phyloP scores from a whole-genome alignment of 2,113 vertebrate genomes.

The Nesoenas mayeri region DNA sequence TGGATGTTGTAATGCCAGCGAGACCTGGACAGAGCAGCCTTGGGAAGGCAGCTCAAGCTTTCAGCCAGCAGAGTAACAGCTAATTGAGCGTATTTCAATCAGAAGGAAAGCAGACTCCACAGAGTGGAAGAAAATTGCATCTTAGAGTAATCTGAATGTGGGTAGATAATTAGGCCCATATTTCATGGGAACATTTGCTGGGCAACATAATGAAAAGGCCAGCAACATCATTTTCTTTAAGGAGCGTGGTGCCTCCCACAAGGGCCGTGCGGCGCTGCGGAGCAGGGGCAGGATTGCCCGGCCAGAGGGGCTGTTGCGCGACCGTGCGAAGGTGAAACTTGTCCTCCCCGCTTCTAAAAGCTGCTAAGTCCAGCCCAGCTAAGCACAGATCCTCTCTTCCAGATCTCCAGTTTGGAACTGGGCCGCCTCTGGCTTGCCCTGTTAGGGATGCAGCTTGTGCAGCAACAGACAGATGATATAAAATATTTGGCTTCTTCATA shows the following conservation, averaged over 20 bases:
- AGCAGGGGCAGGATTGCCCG: not conserved
- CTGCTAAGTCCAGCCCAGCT: not conserved
- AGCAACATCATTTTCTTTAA: slow-evolving; percentile 55
- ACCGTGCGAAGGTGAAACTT: not conserved
- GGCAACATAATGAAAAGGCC: slow-evolving; percentile 69
- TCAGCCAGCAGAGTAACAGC: slow-evolving; percentile 43
- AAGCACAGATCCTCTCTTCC: not conserved
- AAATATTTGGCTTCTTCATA: not conserved
- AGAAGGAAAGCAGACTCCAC: slow-evolving; percentile 48
- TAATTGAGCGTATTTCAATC: slow-evolving; percentile 68
- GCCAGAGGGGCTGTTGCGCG: not conserved
- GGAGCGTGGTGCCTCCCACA: slow-evolving; percentile 25
- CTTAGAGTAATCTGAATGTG: slow-evolving; percentile 46
- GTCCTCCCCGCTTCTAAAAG: not conserved
- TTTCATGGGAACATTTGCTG: slow-evolving; percentile 67
- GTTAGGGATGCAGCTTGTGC: not conserved
- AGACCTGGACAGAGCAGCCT: not conserved
- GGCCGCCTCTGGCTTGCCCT: not conserved
- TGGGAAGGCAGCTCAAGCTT: not conserved
- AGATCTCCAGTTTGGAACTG: not conserved
- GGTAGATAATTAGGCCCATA: slow-evolving; percentile 67
- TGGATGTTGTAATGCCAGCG: fast-evolving
- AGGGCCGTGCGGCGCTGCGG: not conserved
- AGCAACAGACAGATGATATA: not conserved
- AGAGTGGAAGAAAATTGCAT: slow-evolving; percentile 57